A percentile compares a stretch with the other conserved stretches of the same genome.
Evolutionary conservation across 2,797 vertebrate species (phyloP).

Genomic region (Galaxias olidus): DNA sequence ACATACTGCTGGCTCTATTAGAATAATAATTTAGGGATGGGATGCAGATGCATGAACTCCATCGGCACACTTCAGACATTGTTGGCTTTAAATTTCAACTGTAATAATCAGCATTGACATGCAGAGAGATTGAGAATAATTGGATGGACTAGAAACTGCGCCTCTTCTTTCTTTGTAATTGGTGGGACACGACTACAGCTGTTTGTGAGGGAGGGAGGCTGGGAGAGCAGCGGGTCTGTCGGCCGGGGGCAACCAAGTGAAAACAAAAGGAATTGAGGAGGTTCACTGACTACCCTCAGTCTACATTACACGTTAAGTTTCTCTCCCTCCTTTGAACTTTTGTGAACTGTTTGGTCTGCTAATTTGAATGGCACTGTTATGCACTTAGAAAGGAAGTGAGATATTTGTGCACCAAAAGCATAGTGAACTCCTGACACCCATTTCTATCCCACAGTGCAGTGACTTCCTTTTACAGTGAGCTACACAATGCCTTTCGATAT

Average conservation of each 20-base stretch:
- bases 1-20: too few species aligned
- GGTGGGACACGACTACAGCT: conserved; percentile 47
- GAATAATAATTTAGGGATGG: too few species aligned
- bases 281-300: conserved; percentile 42
- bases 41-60: too few species aligned
- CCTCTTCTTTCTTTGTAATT: conserved; percentile 56
- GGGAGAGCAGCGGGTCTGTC: conserved; percentile 57
- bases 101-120: neutral
- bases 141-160: conserved; percentile 33
- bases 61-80: neutral
- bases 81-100: neutral
- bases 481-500: too few species aligned
- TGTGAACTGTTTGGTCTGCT: conserved; percentile 24
- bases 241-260: conserved; percentile 62
- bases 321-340: conserved; percentile 19
- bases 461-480: too few species aligned
- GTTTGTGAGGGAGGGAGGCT: conserved; percentile 50
- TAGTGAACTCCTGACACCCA: too few species aligned
- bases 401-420: too few species aligned
- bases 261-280: conserved; percentile 56
- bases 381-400: too few species aligned
- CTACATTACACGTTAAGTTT: conserved; percentile 45
- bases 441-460: too few species aligned
- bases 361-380: neutral
- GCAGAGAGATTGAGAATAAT: neutral